Conservation (phyloP, 2,113 vertebrate genomes). For the Dasyprocta punctata region DNA sequence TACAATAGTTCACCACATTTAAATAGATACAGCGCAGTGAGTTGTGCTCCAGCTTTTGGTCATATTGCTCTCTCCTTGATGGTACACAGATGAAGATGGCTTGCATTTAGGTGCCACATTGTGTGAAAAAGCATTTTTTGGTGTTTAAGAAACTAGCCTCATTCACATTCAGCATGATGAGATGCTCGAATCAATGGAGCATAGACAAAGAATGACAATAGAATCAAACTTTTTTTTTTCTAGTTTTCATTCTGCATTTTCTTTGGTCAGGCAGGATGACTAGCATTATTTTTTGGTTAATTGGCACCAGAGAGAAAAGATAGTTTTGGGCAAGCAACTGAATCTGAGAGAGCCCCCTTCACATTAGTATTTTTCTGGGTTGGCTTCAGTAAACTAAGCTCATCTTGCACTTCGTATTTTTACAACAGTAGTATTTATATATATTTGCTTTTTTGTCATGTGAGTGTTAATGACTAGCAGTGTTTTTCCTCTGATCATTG, state of each 20-base stretch:
- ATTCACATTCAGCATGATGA: not conserved
- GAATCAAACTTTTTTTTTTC: not conserved
- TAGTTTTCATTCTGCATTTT: not conserved
- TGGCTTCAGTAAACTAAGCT: too few species aligned
- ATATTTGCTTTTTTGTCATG: slow-evolving; percentile 7
- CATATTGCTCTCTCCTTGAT: too few species aligned
- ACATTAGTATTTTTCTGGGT: not conserved
- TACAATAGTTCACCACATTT: not conserved
- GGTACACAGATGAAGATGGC: slow-evolving; percentile 3
- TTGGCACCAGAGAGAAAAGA: not conserved
- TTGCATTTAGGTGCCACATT: not conserved
- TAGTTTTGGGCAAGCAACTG: not conserved
- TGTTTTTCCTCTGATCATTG: not conserved
- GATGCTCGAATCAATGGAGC: not conserved
- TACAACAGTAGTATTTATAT: not conserved
- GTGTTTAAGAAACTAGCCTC: slow-evolving; percentile 8
- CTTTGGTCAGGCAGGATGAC: not conserved
- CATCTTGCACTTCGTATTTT: too few species aligned
- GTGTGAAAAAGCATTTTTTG: not conserved
- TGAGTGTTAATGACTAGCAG: not conserved
- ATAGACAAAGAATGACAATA: not conserved
- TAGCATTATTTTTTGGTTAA: slow-evolving; percentile 27
- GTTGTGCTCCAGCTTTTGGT: not conserved
- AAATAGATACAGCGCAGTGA: not conserved
- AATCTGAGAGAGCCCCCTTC: not conserved